Conservation (phyloP, 2,797 vertebrate species). For the Eremophila alpestris region DNA sequence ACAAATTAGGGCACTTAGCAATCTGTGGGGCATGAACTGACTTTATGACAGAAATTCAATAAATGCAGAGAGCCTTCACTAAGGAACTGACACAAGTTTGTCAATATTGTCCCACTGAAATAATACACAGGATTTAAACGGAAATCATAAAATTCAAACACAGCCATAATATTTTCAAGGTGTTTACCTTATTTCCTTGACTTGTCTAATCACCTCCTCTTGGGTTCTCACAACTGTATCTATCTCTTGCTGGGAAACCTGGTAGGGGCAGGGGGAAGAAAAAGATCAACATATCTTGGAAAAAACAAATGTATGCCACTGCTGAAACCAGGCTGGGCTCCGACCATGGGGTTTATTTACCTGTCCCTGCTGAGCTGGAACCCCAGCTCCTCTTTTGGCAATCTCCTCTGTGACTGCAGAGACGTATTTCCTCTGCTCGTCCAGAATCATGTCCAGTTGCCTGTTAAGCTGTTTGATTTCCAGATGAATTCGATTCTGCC, state of each 20-base stretch:
- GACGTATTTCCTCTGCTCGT: slow-evolving; percentile 94
- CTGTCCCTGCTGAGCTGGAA: slow-evolving; percentile 80
- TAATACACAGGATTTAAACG: background rate
- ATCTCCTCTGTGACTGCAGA: slow-evolving; percentile 88
- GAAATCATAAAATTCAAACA: background rate
- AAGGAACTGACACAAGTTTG: background rate
- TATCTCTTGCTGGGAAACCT: slow-evolving; percentile 82
- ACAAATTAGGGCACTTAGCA: background rate
- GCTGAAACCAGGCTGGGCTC: background rate
- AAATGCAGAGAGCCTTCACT: background rate
- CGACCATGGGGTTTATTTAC: slow-evolving; percentile 28
- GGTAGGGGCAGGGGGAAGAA: background rate
- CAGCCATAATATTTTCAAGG: background rate
- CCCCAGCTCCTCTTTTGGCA: slow-evolving; percentile 75
- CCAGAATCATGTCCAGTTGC: slow-evolving; percentile 94
- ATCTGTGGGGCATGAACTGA: background rate
- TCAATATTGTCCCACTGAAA: background rate
- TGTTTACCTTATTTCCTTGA: slow-evolving; percentile 90
- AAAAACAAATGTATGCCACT: background rate
- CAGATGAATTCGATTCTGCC: slow-evolving; percentile 94
- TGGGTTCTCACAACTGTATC: slow-evolving; percentile 82
- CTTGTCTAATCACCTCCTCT: slow-evolving; percentile 88
- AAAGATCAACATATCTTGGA: background rate
- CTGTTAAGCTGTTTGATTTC: slow-evolving; percentile 96
- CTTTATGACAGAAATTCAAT: background rate